Evolutionary conservation across 1,140 invertebrate genomes (phyloP).

Genomic region (Hetaerina americana): DNA sequence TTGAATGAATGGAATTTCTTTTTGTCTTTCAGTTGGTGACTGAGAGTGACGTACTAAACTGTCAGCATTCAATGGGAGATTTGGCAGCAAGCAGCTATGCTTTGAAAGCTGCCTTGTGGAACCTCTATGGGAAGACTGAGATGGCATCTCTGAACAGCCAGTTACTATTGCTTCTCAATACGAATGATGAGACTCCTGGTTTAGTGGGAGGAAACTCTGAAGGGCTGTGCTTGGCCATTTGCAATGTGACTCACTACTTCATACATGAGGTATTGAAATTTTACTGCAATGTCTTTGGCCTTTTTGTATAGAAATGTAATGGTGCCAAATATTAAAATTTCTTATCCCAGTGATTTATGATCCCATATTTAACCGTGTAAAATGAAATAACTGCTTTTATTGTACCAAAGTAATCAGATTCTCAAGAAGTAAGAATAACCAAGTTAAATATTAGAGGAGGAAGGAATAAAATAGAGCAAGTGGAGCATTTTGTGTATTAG

Average conservation of each 20-base stretch:
- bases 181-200: conserved; percentile 36
- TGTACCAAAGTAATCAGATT: too few relatives aligned
- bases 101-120: conserved; percentile 72
- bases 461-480: too few relatives aligned
- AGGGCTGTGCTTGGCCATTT: conserved; percentile 52
- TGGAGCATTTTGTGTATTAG: too few relatives aligned
- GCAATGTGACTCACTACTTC: conserved; percentile 50
- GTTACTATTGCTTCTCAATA: conserved; percentile 59
- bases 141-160: conserved; percentile 66
- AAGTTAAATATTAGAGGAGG: too few relatives aligned
- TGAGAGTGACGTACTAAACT: conserved; percentile 74
- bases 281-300: too few relatives aligned
- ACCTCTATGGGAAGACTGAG: conserved; percentile 72
- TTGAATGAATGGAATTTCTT: conserved; percentile 13
- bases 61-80: conserved; percentile 67
- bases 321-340: too few relatives aligned
- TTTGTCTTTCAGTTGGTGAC: conserved; percentile 55
- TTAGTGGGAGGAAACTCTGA: conserved; percentile 49
- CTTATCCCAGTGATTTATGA: too few relatives aligned
- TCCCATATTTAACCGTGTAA: too few relatives aligned
- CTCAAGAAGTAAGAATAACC: too few relatives aligned
- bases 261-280: conserved; percentile 40
- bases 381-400: too few relatives aligned
- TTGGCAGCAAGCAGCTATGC: conserved; percentile 62
- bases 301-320: too few relatives aligned